Evolutionary conservation across 2,113 vertebrate genomes (phyloP).

Genomic region (Sinocyclocheilus maitianheensis): DNA sequence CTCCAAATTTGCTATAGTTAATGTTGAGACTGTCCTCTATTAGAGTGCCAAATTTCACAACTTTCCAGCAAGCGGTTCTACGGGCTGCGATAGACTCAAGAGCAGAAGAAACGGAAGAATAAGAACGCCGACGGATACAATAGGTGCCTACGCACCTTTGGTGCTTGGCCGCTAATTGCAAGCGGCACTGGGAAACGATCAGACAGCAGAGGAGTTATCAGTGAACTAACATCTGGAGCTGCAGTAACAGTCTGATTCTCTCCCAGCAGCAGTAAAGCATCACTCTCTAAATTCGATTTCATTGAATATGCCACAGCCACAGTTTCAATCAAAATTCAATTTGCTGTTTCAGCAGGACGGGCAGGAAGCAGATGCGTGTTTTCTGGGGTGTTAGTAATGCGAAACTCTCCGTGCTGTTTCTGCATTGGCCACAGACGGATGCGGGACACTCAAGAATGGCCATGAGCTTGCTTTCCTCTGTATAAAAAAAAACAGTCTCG

Average conservation of each 20-base stretch:
- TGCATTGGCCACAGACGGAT: background rate
- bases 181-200: background rate
- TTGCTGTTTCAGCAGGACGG: conserved; percentile 33
- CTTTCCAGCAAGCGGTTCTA: too few relatives aligned
- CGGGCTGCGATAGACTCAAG: too few relatives aligned
- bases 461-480: conserved; percentile 44
- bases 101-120: too few relatives aligned
- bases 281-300: background rate
- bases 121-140: too few relatives aligned
- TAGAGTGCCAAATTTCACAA: too few relatives aligned
- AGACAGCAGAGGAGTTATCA: background rate
- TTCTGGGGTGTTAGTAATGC: conserved; percentile 12
- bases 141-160: too few relatives aligned
- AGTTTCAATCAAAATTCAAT: conserved; percentile 46
- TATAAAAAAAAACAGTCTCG: background rate
- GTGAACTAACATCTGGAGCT: conserved; percentile 8
- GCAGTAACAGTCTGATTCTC: background rate
- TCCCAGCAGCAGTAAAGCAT: background rate
- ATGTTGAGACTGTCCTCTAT: too few relatives aligned
- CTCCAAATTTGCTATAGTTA: too few relatives aligned
- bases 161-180: background rate
- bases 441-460: conserved; percentile 22
- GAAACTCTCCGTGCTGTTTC: conserved; percentile 1
- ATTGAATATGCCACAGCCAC: conserved; percentile 5
- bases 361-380: conserved; percentile 8